phyloP scores from a whole-genome alignment of 2,888 invertebrate genomes.

The Acleris laterana region DNA sequence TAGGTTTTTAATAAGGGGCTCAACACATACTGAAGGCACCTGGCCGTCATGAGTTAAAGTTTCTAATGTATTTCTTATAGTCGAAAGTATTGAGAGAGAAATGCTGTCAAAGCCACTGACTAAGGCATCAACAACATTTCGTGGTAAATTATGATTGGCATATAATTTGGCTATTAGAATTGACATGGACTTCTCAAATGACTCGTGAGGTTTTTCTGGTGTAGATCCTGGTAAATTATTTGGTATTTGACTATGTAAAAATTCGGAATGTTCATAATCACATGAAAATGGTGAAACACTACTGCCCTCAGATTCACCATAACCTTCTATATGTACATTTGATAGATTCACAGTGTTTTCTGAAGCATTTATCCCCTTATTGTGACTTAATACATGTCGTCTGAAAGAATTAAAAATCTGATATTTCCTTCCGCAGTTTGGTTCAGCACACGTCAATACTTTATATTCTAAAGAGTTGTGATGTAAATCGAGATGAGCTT shows the following conservation, averaged over 20 bases:
- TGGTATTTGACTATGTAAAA: neutral
- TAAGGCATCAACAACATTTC: conserved; percentile 3
- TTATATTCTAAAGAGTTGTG: conserved; percentile 7
- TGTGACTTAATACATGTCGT: neutral
- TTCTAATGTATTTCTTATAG: neutral
- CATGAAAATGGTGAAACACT: conserved; percentile 6
- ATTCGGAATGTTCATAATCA: conserved; percentile 4
- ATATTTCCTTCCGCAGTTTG: conserved; percentile 3
- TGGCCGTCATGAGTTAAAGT: neutral
- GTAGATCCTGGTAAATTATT: conserved; percentile 3
- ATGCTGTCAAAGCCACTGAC: conserved; percentile 1
- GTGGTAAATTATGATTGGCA: conserved; percentile 2
- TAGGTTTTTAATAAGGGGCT: neutral
- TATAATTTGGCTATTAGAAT: conserved; percentile 6
- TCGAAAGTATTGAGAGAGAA: neutral
- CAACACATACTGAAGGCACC: neutral
- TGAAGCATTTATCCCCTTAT: conserved; percentile 1
- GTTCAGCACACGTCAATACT: conserved; percentile 2
- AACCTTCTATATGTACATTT: neutral
- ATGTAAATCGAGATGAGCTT: conserved; percentile 3
- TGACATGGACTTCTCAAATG: conserved; percentile 5
- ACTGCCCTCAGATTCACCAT: neutral
- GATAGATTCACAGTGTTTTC: neutral
- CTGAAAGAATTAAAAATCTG: conserved; percentile 14
- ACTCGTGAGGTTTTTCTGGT: conserved; percentile 5